Evolutionary conservation across 2,797 vertebrate genomes (phyloP), one percentile per base, ranked within the genome.

Genomic region (Okamejei kenojei): DNA sequence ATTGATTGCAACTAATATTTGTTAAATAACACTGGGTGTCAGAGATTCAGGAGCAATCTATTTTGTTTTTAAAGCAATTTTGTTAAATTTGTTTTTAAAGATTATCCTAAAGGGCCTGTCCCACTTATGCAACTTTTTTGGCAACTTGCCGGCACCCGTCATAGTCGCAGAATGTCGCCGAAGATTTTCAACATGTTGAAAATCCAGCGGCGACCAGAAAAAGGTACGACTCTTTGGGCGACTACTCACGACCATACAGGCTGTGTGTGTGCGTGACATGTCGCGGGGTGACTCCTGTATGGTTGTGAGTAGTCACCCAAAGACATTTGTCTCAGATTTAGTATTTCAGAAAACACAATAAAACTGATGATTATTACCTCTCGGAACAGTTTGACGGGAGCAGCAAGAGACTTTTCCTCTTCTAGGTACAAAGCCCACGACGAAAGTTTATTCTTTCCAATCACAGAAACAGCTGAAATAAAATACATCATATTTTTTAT

Each of bases 351-450:
- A 38, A 45, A 32, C 17, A 19, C 17, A 93, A 81, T 13, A 80
- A 68, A 93, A 61, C 19, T 7, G 45, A 35, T 65, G 32, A 38
- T 79, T 58, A 65, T 93, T 94, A 98, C 98, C 97, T 99, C 98
- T 97, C 97, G 98, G 95, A 98, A 98, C 4, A 98, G 96, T 94
- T 98, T 99, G 0, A 97, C 95, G 54, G 98, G 97, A 93, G 97
- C 98, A 94, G 98, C 97, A 26, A 96, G 82, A 45, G 97, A 97
- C 94, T 94, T 96, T 95, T 98, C 97, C 93, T 98, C 98, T 94
- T 99, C 98, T 93, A 99, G 95, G 95, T 98, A 98, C 61, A 96
- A 96, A 13, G 96, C 95, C 98, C 98, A 99, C 95, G 97, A 98
- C 98, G 98, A 99, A 0, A 96, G 94, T 35, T 97, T 97, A 94